Percentiles rank a stretch among this genome's conserved stretches.
Conservation (phyloP, 2,797 vertebrate genomes). For the Choloepus didactylus region DNA sequence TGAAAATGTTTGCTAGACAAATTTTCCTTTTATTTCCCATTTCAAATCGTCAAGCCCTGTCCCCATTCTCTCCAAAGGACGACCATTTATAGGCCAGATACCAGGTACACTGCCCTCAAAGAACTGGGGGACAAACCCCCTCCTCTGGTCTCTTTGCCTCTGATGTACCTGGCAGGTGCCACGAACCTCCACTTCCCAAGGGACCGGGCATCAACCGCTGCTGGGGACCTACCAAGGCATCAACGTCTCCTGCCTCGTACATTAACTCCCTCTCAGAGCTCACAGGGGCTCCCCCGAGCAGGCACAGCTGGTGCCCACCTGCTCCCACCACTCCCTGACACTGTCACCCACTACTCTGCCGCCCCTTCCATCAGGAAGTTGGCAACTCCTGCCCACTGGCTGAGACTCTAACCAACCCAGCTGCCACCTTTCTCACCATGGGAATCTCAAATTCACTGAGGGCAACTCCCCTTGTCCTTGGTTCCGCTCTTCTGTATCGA, state of each 20-base stretch:
- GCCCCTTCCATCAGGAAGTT: neutral
- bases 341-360: neutral
- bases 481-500: neutral
- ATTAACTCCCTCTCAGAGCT: neutral
- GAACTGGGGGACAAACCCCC: fast-evolving
- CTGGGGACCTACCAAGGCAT: neutral
- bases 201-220: neutral
- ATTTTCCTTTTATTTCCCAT: neutral
- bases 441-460: neutral
- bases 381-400: neutral
- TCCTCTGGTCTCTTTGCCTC: neutral
- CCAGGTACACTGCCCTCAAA: neutral
- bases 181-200: neutral
- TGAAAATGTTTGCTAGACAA: neutral
- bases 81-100: neutral
- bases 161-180: neutral
- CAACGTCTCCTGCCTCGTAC: neutral
- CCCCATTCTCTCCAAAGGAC: neutral
- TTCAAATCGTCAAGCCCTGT: neutral
- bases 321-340: neutral
- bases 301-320: neutral
- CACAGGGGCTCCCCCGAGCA: neutral
- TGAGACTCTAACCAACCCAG: neutral
- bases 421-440: neutral
- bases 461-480: neutral